Conservation (phyloP, 2,888 invertebrate genomes). For the Drosophila mettleri region DNA sequence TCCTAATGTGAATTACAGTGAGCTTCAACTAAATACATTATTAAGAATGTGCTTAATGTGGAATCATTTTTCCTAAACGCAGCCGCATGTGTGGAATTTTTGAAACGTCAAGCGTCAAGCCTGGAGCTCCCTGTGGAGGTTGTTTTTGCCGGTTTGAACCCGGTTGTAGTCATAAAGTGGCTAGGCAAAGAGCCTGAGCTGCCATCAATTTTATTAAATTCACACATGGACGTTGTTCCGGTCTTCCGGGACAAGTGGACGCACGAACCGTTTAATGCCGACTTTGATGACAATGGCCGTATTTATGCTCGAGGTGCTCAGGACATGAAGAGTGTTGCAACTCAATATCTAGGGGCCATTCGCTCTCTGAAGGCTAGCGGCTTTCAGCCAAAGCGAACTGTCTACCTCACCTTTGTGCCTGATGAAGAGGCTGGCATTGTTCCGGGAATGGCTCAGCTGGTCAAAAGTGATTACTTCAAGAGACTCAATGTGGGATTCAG, state of each 20-base stretch:
- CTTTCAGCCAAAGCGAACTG: constrained; percentile 87
- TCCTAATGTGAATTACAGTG: constrained; percentile 93
- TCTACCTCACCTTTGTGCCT: constrained; percentile 90
- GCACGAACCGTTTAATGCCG: constrained; percentile 93
- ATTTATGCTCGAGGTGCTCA: constrained; percentile 94
- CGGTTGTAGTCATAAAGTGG: constrained; percentile 92
- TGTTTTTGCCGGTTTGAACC: constrained; percentile 87
- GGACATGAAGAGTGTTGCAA: constrained; percentile 94
- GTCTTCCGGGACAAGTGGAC: constrained; percentile 95
- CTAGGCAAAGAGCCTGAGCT: constrained; percentile 89
- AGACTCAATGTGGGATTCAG: constrained; percentile 90
- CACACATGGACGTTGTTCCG: constrained; percentile 98
- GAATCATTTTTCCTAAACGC: constrained; percentile 31
- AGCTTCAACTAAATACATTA: constrained; percentile 1
- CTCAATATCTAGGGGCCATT: constrained; percentile 91
- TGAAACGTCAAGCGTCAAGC: constrained; percentile 90
- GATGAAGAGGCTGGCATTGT: constrained; percentile 87
- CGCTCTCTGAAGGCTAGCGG: constrained; percentile 87
- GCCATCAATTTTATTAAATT: constrained; percentile 91
- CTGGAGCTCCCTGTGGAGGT: constrained; percentile 88
- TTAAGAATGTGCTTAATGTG: background rate
- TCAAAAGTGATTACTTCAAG: constrained; percentile 88
- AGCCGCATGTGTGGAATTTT: constrained; percentile 91
- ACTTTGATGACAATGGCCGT: constrained; percentile 93
- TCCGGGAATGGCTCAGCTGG: constrained; percentile 90